phyloP scores from a whole-genome alignment of 2,113 vertebrate genomes.

The Elanus axillaris region DNA sequence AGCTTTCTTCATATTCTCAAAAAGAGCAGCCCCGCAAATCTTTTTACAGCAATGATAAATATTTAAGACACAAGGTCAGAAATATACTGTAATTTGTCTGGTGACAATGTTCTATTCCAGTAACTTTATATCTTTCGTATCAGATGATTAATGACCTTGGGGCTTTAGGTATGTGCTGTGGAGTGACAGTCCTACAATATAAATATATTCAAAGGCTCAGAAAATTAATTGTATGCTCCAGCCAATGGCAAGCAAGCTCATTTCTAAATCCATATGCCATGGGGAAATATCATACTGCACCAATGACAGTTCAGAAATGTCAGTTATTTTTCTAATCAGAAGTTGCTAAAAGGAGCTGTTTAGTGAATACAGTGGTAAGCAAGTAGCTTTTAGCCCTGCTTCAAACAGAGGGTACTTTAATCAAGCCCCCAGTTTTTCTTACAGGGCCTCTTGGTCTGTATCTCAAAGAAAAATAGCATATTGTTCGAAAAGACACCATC shows the following conservation, averaged over 20 bases:
- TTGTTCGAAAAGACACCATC: neutral
- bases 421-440: neutral
- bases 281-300: neutral
- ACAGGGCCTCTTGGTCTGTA: neutral
- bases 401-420: neutral
- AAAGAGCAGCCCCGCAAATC: neutral
- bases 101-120: constrained; percentile 29
- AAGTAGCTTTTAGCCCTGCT: neutral
- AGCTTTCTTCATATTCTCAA: neutral
- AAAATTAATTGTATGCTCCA: neutral
- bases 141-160: constrained; percentile 24
- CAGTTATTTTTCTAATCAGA: neutral
- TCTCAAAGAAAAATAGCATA: neutral
- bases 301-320: neutral
- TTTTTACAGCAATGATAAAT: constrained; percentile 25
- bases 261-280: neutral
- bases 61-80: constrained; percentile 36
- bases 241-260: neutral
- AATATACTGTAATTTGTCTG: constrained; percentile 29
- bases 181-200: neutral
- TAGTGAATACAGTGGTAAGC: neutral
- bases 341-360: neutral
- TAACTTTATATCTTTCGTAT: constrained; percentile 1
- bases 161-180: neutral
- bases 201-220: neutral